phyloP scores from a whole-genome alignment of 2,113 vertebrate genomes.

The Seriola quinqueradiata region DNA sequence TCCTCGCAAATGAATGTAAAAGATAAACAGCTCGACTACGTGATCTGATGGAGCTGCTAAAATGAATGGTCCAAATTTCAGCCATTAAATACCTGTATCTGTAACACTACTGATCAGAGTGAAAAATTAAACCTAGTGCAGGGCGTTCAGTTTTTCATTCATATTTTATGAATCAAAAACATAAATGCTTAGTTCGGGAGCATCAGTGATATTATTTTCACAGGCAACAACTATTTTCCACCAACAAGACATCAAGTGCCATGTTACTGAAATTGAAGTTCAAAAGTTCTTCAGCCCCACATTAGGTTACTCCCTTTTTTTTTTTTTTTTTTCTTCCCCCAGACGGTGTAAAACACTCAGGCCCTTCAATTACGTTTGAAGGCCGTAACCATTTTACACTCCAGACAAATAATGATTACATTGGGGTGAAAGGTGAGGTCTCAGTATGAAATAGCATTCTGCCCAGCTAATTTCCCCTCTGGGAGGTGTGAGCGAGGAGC shows the following conservation, averaged over 20 bases:
- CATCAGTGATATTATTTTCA: neutral
- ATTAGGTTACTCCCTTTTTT: neutral
- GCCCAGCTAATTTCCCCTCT: conserved; percentile 32
- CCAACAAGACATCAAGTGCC: neutral
- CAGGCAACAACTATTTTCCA: neutral
- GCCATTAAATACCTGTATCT: neutral
- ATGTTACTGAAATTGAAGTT: neutral
- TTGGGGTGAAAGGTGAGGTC: conserved; percentile 41
- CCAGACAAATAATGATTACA: conserved; percentile 44
- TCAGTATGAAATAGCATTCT: conserved; percentile 48
- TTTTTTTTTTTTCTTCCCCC: neutral
- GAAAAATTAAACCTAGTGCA: neutral
- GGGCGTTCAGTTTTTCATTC: neutral
- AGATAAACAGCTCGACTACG: neutral
- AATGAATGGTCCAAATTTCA: neutral
- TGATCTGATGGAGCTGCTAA: neutral
- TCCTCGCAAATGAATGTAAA: neutral
- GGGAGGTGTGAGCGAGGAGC: conserved; percentile 50
- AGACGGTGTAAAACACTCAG: neutral
- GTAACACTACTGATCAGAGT: neutral
- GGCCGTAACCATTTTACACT: conserved; percentile 52
- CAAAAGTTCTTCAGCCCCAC: neutral
- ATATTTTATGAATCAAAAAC: neutral
- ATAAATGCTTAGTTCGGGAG: neutral
- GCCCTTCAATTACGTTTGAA: conserved; percentile 44